A percentile compares a stretch with the other conserved stretches of the same genome.
Conservation (phyloP, 1,140 invertebrate genomes). For the Drosophila orosa region DNA sequence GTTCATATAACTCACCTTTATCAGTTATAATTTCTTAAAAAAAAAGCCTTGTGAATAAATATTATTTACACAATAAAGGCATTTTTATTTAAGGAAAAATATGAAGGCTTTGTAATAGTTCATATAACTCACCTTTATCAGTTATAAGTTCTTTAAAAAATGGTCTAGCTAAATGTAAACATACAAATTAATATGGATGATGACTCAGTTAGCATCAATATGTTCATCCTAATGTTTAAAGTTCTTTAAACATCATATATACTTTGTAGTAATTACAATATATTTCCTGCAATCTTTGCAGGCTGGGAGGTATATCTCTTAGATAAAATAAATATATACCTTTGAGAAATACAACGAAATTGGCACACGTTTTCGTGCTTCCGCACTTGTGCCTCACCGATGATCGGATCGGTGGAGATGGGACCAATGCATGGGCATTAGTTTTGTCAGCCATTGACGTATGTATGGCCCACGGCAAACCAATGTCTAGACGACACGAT, state of each 20-base stretch:
- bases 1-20: no score
- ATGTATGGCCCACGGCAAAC: slow-evolving; percentile 59
- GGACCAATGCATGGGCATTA: slow-evolving; percentile 67
- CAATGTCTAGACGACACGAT: slow-evolving; percentile 73
- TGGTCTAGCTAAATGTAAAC: background rate
- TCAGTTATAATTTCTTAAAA: no score
- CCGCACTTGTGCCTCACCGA: slow-evolving; percentile 25
- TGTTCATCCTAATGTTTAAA: no score
- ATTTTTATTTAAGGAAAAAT: no score
- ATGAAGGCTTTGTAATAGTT: background rate
- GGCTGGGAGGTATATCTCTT: background rate
- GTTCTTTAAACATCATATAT: background rate
- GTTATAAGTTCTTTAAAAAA: background rate
- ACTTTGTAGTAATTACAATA: background rate
- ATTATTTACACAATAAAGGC: background rate
- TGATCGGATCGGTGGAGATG: slow-evolving; percentile 2
- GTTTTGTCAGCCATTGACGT: slow-evolving; percentile 65
- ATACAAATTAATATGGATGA: background rate
- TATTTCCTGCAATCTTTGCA: background rate
- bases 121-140: background rate
- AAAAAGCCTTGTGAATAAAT: background rate
- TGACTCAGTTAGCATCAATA: background rate
- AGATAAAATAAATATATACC: slow-evolving; percentile 8
- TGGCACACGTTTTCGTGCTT: slow-evolving; percentile 36
- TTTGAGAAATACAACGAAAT: slow-evolving; percentile 28